Evolutionary conservation across 2,888 invertebrate species (phyloP), one percentile per base, ranked within the genome.

Genomic region (Frankliniella intonsa): DNA sequence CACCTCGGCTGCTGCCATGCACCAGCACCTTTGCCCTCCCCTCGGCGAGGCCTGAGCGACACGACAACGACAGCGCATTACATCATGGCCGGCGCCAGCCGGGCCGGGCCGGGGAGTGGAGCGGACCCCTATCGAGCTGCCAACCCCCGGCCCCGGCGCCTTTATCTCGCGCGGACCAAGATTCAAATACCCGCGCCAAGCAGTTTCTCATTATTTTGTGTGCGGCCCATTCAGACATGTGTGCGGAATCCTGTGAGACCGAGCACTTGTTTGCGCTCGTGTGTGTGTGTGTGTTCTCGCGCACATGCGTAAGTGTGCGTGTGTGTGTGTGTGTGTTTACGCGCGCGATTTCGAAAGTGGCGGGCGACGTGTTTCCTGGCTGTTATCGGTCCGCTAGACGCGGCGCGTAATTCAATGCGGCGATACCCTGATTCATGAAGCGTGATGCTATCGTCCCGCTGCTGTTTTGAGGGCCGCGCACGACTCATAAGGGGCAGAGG

Each of bases 341-440:
- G 55, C 19, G 14, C 55, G 19, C 55, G 0, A 55, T 55, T 55
- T 55, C 55, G 55, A 55, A 55, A 55, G 14, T 55, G 19, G 0
- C 55, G 55, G 17, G 55, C 55, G 19, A 19, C 55, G 55, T 55
- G 55, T 55, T 19, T 19, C 55, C 19, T 19, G 17, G 55, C 55
- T 19, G 14, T 12, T 19, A 14, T 19, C 7, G 17, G 55, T 19
- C 14, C 14, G 14, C 55, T 14, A 12, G 55, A 12, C 55, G 55
- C 14, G 10, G 55, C 14, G 55, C 14, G 55, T 19, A 55, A 14
- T 55, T 55, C 19, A 55, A 55, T 55, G 55, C 55, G 19, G 55
- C 55, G 55, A 55, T 55, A 9, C 17, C 55, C 69, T 76, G 69
- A 76, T 76, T 76, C 69, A 76, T 76, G 69, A 22, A 22, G 69